Base-by-base conservation (phyloP, 2,113 vertebrate species). In the Halcyon senegalensis region DNA sequence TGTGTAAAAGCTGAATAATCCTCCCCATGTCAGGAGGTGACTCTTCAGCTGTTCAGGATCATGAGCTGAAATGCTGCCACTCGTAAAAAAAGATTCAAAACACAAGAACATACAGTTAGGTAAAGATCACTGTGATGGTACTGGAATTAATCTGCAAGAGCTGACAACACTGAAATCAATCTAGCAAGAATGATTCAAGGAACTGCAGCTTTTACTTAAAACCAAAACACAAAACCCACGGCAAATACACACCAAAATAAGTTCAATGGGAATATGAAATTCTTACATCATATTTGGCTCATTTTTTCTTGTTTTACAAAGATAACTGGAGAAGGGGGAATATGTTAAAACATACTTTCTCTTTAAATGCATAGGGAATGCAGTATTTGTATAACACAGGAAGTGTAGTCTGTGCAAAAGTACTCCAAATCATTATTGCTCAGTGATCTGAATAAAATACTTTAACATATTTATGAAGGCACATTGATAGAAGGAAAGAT, bases 41-140 rank as follows among this genome's bases (percentile, higher is more conserved):
- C 96, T 97, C 97, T 98, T 99, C 99, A 99, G 99, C 99, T 99
- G 99, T 99, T 99, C 95, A 75, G 97, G 98, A 99, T 99, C 98
- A 98, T 83, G 96, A 98, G 97, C 97, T 97, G 97, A 94, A 96
- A 97, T 94, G 98, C 95, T 96, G 97, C 96, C 92, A 97, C 97
- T 98, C 93, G 95, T 98, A 97, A 98, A 98, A 98, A 89, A 97
- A 88, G 97, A 98, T 80, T 96, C 91, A 96, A 97, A 98, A 94
- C 88, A 97, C 66, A 97, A 85, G 80, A 93, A 93, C 56, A 30
- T 96, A 96, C 76, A 92, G 90, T 94, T 97, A 97, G 94, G 90
- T 95, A 88, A 96, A 96, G 96, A 96, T 91, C 94, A 94, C 63
- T 85, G 81, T 60, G 84, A 97, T 96, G 96, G 90, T 86, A 79